These are phyloP conservation scores for Hipparchia semele DNA, from an alignment of 2,888 invertebrate genomes.

Conservation along the genomic window DNA sequence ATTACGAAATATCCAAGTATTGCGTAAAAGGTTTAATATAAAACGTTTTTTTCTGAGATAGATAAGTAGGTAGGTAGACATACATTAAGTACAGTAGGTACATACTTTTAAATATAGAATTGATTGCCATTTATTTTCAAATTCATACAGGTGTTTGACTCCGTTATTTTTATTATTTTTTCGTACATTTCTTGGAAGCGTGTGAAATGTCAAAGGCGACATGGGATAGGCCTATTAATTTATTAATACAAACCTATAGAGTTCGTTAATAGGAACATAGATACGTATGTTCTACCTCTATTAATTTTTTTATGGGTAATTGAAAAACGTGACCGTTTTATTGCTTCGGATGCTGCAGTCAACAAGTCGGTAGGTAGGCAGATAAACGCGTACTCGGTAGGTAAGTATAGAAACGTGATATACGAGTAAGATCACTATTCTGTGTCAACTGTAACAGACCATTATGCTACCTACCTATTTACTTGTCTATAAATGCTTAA, in stretches of 20 bases:
- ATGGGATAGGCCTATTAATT: background rate
- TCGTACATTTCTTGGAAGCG: too few species aligned
- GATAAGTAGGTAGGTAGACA: background rate
- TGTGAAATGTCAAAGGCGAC: background rate
- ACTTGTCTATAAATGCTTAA: background rate
- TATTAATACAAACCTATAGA: background rate
- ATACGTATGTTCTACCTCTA: background rate
- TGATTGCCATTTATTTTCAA: too few species aligned
- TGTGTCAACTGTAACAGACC: background rate
- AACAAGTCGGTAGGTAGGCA: background rate
- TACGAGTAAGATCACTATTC: background rate
- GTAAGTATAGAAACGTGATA: background rate
- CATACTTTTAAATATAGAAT: too few species aligned
- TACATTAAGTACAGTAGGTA: too few species aligned
- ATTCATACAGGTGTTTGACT: too few species aligned
- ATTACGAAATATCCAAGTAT: slow-evolving; percentile 8
- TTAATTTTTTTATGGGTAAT: background rate
- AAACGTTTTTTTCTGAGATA: background rate
- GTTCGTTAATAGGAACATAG: background rate
- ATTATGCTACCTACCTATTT: background rate
- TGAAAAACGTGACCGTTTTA: slow-evolving; percentile 28
- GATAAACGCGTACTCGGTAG: background rate
- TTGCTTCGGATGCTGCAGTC: slow-evolving; percentile 25
- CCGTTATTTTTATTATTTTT: too few species aligned
- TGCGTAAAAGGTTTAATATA: background rate